phyloP scores from a whole-genome alignment of 2,888 invertebrate genomes.

The Drosophila borealis region DNA sequence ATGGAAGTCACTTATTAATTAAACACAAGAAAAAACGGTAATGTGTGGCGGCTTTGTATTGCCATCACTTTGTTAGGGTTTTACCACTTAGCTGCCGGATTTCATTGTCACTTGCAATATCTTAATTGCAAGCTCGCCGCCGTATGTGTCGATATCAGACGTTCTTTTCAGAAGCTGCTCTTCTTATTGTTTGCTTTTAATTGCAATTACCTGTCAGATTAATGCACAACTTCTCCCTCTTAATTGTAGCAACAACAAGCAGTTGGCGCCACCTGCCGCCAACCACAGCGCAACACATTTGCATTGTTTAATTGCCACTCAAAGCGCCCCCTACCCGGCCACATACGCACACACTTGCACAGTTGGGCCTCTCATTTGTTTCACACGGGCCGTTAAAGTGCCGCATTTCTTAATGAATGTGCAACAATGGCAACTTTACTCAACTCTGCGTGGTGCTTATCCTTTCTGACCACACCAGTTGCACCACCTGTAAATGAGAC shows the following conservation, averaged over 20 bases:
- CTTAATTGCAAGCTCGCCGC: conserved; percentile 30
- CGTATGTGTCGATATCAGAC: conserved; percentile 21
- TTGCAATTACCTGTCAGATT: conserved; percentile 77
- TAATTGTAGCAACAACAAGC: conserved; percentile 54
- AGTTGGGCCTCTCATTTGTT: conserved; percentile 29
- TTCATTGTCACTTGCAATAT: conserved; percentile 47
- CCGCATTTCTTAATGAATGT: conserved; percentile 64
- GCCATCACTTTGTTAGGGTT: conserved; percentile 8
- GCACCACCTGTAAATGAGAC: conserved; percentile 30
- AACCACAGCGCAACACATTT: conserved; percentile 25
- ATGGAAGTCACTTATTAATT: neutral
- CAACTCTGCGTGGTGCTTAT: conserved; percentile 23
- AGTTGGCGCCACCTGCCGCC: conserved; percentile 29
- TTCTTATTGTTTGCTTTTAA: conserved; percentile 63
- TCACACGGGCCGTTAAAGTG: conserved; percentile 48
- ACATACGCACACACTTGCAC: conserved; percentile 2
- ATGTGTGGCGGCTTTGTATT: neutral
- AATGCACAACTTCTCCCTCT: conserved; percentile 64
- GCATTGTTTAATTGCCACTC: conserved; percentile 78
- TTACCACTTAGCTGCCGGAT: conserved; percentile 16
- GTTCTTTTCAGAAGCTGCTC: conserved; percentile 13
- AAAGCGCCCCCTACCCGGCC: conserved; percentile 29
- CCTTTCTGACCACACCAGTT: conserved; percentile 55
- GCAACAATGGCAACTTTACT: conserved; percentile 61
- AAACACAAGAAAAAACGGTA: neutral